Base-by-base conservation (phyloP, 2,888 invertebrate genomes). In the Teleiodes luculella region DNA sequence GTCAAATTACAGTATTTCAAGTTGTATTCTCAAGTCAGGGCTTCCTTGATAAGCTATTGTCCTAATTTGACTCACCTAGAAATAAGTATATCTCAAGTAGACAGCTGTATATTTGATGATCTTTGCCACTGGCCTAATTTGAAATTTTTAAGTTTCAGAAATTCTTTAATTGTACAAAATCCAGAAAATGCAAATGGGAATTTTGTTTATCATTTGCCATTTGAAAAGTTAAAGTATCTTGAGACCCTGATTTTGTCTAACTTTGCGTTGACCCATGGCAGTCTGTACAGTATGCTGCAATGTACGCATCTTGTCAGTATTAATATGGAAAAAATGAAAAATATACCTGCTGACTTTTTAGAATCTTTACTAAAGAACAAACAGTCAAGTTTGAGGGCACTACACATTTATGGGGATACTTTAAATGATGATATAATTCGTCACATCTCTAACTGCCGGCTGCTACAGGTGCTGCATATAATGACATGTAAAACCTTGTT, bases 1-100 rank as follows among this genome's bases (percentile, higher is more conserved):
- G 89, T 90, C 18, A 90, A 90, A 78, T 69, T 90, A 62, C 90
- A 90, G 82, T 90, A 90, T 82, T 90, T 90, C 65, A 90, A 90
- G 67, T 79, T 90, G 68, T 90, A 90, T 78, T 83, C 86, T 63
- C 88, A 90, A 76, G 84, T 90, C 53, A 80, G 90, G 70, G 70
- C 83, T 67, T 88, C 90, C 65, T 69, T 90, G 53, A 87, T 88
- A 64, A 87, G 80, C 61, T 85, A 87, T 68, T 90, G 90, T 62
- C 90, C 90, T 50, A 90, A 90, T 70, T 70, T 90, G 63, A 90
- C 90, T 68, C 86, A 86, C 68, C 67, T 90, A 83, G 90, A 90
- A 83, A 90, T 90, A 78, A 89, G 89, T 67, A 90, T 90, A 78
- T 90, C 90, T 61, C 90, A 89, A 76, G 89, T 90, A 54, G 89